Evolutionary conservation across 2,113 vertebrate species (phyloP).

Genomic region (Glaucidium brasilianum): DNA sequence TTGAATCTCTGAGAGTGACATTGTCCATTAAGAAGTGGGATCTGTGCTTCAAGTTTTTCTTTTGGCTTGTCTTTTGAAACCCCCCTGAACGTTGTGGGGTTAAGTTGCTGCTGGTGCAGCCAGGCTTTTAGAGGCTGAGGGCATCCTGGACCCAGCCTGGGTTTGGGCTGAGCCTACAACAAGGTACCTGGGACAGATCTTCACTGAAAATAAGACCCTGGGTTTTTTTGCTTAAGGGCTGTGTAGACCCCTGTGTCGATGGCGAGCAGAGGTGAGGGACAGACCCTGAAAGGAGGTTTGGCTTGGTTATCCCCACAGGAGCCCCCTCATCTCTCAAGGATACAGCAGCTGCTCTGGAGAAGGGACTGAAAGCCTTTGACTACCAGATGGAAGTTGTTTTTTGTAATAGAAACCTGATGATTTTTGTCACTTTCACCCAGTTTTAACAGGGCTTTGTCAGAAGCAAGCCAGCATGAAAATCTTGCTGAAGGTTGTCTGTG

Average conservation of each 20-base stretch:
- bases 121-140: background rate
- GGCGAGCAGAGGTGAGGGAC: no score
- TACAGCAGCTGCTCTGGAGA: accelerated
- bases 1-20: background rate
- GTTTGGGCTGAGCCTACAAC: background rate
- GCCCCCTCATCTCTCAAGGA: background rate
- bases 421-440: background rate
- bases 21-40: background rate
- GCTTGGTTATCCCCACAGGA: background rate
- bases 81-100: background rate
- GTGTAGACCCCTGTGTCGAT: background rate
- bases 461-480: background rate
- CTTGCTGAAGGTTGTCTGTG: background rate
- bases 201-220: background rate
- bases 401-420: background rate
- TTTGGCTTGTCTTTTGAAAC: background rate
- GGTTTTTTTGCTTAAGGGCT: background rate
- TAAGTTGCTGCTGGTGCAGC: background rate
- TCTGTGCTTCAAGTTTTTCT: background rate
- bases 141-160: background rate
- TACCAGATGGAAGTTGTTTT: background rate
- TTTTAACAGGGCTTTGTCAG: background rate
- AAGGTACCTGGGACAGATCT: no score
- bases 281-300: background rate
- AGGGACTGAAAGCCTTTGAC: background rate